Evolutionary conservation across 1,140 invertebrate species (phyloP).

Genomic region (Solenopsis fugax): DNA sequence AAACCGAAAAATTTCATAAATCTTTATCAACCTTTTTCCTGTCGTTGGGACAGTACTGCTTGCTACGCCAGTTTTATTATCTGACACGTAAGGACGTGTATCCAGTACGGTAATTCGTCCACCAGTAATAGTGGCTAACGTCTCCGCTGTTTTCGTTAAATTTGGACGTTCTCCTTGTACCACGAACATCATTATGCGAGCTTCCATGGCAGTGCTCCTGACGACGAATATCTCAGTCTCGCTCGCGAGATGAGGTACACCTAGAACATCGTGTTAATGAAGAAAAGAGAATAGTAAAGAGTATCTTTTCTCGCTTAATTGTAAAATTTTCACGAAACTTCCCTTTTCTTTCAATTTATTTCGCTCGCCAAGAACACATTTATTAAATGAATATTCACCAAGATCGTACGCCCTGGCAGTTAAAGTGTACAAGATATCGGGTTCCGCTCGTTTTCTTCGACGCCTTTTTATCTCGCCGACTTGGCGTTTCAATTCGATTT

Average conservation of each 20-base stretch:
- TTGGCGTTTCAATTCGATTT: background rate
- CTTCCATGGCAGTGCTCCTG: conserved; percentile 89
- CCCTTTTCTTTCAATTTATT: background rate
- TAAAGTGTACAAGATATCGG: conserved; percentile 88
- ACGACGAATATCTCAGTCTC: conserved; percentile 90
- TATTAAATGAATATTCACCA: conserved; percentile 83
- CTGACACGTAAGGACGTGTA: conserved; percentile 90
- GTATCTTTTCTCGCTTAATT: background rate
- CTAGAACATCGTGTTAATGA: conserved; percentile 75
- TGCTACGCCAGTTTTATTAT: conserved; percentile 68
- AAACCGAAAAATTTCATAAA: background rate
- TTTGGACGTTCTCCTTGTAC: conserved; percentile 91
- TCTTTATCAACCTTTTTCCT: conserved; percentile 74
- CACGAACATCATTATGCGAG: conserved; percentile 92
- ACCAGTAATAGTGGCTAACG: conserved; percentile 92
- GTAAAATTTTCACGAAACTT: background rate
- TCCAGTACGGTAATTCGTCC: conserved; percentile 91
- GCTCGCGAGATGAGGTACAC: conserved; percentile 90
- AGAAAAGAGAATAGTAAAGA: background rate
- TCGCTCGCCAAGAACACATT: background rate
- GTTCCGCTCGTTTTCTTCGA: conserved; percentile 84
- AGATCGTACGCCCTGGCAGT: conserved; percentile 93
- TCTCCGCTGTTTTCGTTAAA: conserved; percentile 90
- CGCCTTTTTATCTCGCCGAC: conserved; percentile 55
- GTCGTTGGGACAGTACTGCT: conserved; percentile 57